Evolutionary conservation across 2,113 vertebrate genomes (phyloP), one percentile per base, ranked within the genome.

Genomic region (Dromiciops gliroides): DNA sequence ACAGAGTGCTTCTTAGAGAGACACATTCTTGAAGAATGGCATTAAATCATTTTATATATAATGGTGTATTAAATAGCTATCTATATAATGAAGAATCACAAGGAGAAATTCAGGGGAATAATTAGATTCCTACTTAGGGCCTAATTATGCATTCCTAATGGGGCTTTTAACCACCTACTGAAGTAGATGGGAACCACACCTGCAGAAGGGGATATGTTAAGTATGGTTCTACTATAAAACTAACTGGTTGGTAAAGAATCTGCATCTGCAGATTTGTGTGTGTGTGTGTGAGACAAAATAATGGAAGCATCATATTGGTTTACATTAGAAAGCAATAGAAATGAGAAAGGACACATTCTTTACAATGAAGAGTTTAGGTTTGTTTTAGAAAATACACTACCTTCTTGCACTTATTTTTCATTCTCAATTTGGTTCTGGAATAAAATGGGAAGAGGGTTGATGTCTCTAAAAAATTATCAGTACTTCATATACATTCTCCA

Each of bases 61-160:
- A 88, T 51, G 10, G 5, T 44, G 3, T 51, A 94, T 91, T 60
- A 96, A 96, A 37, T 83, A 92, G 26, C 44, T 94, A 90, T 95
- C 37, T 91, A 28, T 67, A 94, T 60, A 91, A 89, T 0, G 95
- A 89, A 95, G 50, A 88, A n/a, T 47, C 25, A 91, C 37, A 90
- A 93, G 92, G 44, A 92, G 26, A 94, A 91, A 90, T 50, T 91
- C 50, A 51, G 37, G 9, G 0, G 3, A 91, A 25, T 96, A 95
- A 91, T 93, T 97, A 88, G 91, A 56, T 49, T 92, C 19, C 31
- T 48, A 51, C 14, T 48, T 37, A 75, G 8, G 53, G 94, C 94
- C 92, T 44, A 48, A 93, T 95, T 93, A 95, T 24, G 12, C 90
- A 67, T 90, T 89, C 94, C 44, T 94, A 94, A 89, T 2, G 91